These are phyloP conservation scores for Habroteleia sp. DNA, from an alignment of 2,888 invertebrate genomes.

Conservation along the genomic window DNA sequence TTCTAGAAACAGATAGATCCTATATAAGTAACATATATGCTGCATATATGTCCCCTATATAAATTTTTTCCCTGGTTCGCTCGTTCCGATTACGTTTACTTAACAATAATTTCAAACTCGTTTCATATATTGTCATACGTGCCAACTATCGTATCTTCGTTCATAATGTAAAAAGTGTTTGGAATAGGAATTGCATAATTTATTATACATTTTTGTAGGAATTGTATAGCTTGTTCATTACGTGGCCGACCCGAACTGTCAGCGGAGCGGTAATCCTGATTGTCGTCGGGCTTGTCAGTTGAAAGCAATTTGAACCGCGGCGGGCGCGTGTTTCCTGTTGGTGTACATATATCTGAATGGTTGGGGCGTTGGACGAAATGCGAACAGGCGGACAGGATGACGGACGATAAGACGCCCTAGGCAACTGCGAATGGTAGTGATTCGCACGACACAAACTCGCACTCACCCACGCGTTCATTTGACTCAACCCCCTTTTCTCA, in stretches of 20 bases:
- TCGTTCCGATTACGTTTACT: background rate
- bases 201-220: constrained; percentile 40
- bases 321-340: constrained; percentile 61
- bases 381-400: constrained; percentile 79
- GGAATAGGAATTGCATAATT: constrained; percentile 49
- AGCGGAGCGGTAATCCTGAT: constrained; percentile 45
- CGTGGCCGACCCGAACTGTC: constrained; percentile 39
- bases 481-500: constrained; percentile 60
- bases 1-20: too few relatives aligned
- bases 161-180: constrained; percentile 2
- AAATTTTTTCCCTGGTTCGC: background rate
- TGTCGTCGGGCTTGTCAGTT: constrained; percentile 59
- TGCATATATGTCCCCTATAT: too few relatives aligned
- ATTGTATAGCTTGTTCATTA: constrained; percentile 56
- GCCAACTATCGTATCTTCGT: constrained; percentile 22
- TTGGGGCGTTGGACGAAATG: constrained; percentile 70
- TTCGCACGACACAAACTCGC: constrained; percentile 77
- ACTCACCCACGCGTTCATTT: constrained; percentile 73
- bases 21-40: too few relatives aligned
- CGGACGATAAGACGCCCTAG: constrained; percentile 77
- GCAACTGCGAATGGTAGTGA: constrained; percentile 75
- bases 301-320: constrained; percentile 55
- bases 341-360: constrained; percentile 48
- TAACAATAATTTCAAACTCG: constrained; percentile 2
- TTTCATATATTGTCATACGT: constrained; percentile 29